A percentile compares a stretch with the other conserved stretches of the same genome.
Evolutionary conservation across 2,113 vertebrate genomes (phyloP).

Genomic region (Zosterops hypoxanthus): DNA sequence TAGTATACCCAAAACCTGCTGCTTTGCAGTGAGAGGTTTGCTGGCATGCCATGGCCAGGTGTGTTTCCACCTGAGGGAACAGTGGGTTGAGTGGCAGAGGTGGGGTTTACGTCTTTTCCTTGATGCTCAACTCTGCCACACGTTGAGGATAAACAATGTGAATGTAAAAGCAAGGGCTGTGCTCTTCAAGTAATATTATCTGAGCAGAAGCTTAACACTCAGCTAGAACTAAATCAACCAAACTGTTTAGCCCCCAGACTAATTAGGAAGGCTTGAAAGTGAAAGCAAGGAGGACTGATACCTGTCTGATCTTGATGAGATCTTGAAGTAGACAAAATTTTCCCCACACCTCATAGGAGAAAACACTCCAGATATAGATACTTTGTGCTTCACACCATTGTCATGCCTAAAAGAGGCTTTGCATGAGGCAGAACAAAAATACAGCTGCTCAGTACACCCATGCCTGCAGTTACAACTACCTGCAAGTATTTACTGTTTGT

Average conservation of each 20-base stretch:
- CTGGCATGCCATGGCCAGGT: not conserved
- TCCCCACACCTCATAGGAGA: not conserved
- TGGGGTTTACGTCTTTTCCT: not conserved
- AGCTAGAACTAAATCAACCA: not conserved
- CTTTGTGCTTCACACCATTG: not conserved
- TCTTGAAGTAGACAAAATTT: not conserved
- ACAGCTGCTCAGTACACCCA: not conserved
- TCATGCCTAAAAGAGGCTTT: not conserved
- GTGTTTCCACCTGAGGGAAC: not conserved
- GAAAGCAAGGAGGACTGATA: not conserved
- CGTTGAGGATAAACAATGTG: fast-evolving
- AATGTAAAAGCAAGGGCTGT: not conserved
- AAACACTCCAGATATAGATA: not conserved
- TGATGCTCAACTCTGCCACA: not conserved
- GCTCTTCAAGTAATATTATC: not conserved
- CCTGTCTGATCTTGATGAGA: not conserved
- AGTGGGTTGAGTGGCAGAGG: not conserved
- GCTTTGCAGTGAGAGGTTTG: constrained; percentile 1
- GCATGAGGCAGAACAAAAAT: not conserved
- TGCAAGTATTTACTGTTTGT: not conserved
- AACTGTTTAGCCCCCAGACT: not conserved
- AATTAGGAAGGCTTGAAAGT: not conserved
- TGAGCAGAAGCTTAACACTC: not conserved
- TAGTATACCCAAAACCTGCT: not conserved
- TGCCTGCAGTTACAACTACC: not conserved